phyloP scores from a whole-genome alignment of 2,888 invertebrate genomes.

The Candidula unifasciata region DNA sequence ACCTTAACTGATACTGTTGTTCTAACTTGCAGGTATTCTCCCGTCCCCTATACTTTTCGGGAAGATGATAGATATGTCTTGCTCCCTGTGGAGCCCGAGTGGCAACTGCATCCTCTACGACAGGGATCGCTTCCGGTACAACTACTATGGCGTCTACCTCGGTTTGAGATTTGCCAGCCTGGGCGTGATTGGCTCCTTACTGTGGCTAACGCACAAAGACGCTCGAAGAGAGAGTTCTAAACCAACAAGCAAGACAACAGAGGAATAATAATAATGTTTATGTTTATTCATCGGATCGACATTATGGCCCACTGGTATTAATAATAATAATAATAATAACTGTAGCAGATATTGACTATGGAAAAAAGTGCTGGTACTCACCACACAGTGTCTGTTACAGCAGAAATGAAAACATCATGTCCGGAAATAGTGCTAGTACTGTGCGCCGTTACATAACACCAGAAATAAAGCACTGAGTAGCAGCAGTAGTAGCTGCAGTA shows the following conservation, averaged over 20 bases:
- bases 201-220: neutral
- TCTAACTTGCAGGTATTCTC: constrained; percentile 5
- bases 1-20: no score
- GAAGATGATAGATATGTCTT: constrained; percentile 36
- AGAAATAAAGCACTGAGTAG: no score
- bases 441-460: no score
- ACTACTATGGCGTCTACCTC: neutral
- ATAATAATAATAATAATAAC: no score
- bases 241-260: neutral
- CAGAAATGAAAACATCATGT: no score
- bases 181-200: neutral
- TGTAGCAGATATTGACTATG: no score
- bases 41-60: constrained; percentile 28
- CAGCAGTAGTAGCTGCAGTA: constrained; percentile 46
- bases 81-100: constrained; percentile 26
- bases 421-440: no score
- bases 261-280: no score
- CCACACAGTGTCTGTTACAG: no score
- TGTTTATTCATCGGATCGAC: no score
- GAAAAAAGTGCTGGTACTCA: no score
- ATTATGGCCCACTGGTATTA: no score
- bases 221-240: neutral
- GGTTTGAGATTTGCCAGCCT: constrained; percentile 7
- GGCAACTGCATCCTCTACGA: constrained; percentile 43
- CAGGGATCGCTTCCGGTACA: constrained; percentile 21